Evolutionary conservation across 2,113 vertebrate genomes (phyloP).

Genomic region (Xiphophorus maculatus): DNA sequence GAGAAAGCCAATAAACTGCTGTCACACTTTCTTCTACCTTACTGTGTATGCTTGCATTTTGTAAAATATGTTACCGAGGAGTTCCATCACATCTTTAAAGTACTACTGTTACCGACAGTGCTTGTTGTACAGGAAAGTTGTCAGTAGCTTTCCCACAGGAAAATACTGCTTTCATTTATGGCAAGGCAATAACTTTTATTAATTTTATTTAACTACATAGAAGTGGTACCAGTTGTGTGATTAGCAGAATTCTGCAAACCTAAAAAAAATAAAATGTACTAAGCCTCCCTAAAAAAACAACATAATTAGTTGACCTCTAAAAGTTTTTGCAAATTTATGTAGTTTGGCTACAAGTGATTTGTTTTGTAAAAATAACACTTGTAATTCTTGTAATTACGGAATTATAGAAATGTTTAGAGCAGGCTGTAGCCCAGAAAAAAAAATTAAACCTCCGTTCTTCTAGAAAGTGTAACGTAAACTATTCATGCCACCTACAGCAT

Average conservation of each 20-base stretch:
- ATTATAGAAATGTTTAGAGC: too few species aligned
- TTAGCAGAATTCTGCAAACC: too few species aligned
- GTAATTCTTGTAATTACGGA: too few species aligned
- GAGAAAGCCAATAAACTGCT: neutral
- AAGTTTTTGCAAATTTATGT: too few species aligned
- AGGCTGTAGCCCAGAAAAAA: too few species aligned
- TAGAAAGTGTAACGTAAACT: too few species aligned
- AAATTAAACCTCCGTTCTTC: too few species aligned
- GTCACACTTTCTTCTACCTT: neutral
- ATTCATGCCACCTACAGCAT: too few species aligned
- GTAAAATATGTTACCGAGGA: neutral
- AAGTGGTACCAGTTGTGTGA: neutral
- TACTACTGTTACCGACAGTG: neutral
- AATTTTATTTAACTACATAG: neutral
- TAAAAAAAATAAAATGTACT: neutral
- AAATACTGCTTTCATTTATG: too few species aligned
- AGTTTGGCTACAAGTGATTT: too few species aligned
- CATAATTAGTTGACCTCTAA: too few species aligned
- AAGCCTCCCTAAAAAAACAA: neutral
- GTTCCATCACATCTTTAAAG: neutral
- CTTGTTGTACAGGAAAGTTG: neutral
- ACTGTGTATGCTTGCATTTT: neutral
- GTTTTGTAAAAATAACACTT: neutral
- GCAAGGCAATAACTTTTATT: neutral
- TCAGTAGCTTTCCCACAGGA: too few species aligned